phyloP scores from a whole-genome alignment of 2,797 vertebrate species.

The Melanogrammus aeglefinus region DNA sequence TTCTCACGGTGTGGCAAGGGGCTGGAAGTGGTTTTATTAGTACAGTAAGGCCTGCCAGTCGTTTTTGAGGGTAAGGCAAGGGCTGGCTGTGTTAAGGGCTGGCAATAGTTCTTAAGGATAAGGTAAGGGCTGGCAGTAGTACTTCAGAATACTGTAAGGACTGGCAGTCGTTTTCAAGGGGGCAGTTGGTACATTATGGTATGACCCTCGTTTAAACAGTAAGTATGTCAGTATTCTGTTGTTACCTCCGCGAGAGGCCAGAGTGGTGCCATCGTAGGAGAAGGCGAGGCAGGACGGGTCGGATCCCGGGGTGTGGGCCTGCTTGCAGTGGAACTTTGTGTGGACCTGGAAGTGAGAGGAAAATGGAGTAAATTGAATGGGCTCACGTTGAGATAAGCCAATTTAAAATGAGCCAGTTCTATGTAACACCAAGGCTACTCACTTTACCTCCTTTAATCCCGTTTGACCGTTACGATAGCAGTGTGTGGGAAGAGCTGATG shows the following conservation, averaged over 20 bases:
- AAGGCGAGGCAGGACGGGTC: conserved; percentile 90
- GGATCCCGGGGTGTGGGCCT: conserved; percentile 85
- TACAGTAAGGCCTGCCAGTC: background rate
- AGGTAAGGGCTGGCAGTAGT: background rate
- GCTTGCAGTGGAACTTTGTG: conserved; percentile 94
- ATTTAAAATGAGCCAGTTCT: background rate
- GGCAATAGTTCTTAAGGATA: background rate
- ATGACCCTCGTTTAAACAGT: background rate
- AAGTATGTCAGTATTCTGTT: conserved; percentile 18
- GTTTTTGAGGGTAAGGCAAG: background rate
- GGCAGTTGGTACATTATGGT: background rate
- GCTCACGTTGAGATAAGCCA: background rate
- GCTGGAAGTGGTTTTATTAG: no score
- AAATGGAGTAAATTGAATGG: background rate
- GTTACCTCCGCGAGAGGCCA: conserved; percentile 93
- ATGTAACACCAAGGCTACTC: background rate
- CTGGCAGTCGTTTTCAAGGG: background rate
- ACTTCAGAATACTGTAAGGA: background rate
- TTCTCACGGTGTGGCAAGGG: no score
- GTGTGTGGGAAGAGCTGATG: background rate
- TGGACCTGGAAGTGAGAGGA: conserved; percentile 79
- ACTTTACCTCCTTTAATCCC: background rate
- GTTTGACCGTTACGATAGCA: background rate
- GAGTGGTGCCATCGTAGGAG: conserved; percentile 87
- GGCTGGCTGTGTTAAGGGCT: background rate